phyloP scores from a whole-genome alignment of 1,140 invertebrate species.

The Drosophila parvula region DNA sequence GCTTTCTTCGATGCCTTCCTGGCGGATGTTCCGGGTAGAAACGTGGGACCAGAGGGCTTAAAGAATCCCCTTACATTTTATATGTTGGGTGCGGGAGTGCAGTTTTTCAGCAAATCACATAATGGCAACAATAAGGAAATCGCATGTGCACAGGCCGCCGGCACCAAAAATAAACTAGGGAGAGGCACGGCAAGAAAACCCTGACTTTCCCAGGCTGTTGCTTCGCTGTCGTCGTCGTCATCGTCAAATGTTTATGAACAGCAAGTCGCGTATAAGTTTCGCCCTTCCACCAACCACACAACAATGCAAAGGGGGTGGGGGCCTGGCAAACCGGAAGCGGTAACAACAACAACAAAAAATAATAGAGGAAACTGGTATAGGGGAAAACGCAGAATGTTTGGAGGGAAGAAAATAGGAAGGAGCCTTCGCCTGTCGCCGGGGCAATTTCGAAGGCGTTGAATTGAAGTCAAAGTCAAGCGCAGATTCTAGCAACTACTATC shows the following conservation, averaged over 20 bases:
- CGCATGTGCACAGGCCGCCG: slow-evolving; percentile 66
- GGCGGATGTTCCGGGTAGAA: slow-evolving; percentile 19
- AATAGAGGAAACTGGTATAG: background rate
- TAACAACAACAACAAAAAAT: slow-evolving; percentile 10
- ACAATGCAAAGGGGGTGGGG: slow-evolving; percentile 22
- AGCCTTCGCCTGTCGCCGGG: slow-evolving; percentile 38
- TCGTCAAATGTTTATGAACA: slow-evolving; percentile 69
- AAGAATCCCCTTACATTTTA: background rate
- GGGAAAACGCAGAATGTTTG: no score
- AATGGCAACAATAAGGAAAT: slow-evolving; percentile 77
- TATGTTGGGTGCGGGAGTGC: background rate
- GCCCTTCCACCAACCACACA: slow-evolving; percentile 17
- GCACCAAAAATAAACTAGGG: background rate
- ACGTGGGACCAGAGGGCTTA: background rate
- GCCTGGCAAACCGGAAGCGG: slow-evolving; percentile 30
- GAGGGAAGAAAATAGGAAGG: background rate
- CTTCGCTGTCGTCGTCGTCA: background rate
- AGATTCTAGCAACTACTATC: slow-evolving; percentile 29
- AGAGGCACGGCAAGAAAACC: background rate
- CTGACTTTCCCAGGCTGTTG: slow-evolving; percentile 12
- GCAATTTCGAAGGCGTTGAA: slow-evolving; percentile 72
- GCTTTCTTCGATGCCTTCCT: slow-evolving; percentile 53
- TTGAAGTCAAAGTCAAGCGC: slow-evolving; percentile 69
- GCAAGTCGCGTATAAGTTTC: slow-evolving; percentile 53
- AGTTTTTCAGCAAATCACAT: slow-evolving; percentile 58